A percentile compares a stretch with the other conserved stretches of the same genome.
phyloP scores from a whole-genome alignment of 2,888 invertebrate species.

The Athripsodes cinereus region DNA sequence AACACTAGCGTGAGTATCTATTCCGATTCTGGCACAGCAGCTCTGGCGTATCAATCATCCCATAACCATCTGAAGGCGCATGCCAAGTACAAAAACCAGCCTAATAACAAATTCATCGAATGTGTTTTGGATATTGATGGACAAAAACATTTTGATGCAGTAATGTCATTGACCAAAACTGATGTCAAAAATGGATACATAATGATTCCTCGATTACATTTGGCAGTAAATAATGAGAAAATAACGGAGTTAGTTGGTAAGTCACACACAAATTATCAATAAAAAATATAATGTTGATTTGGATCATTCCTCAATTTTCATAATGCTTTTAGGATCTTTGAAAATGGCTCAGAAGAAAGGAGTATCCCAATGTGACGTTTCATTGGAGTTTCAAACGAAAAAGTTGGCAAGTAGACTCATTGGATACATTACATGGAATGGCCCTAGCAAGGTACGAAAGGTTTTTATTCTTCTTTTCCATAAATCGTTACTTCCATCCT shows the following conservation, averaged over 20 bases:
- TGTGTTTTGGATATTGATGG: conserved; percentile 69
- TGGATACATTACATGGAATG: conserved; percentile 61
- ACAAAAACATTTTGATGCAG: conserved; percentile 61
- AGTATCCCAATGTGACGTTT: conserved; percentile 70
- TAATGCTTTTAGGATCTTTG: conserved; percentile 44
- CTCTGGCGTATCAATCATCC: conserved; percentile 61
- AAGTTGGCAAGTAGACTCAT: conserved; percentile 64
- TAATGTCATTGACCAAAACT: conserved; percentile 53
- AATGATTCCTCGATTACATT: conserved; percentile 63
- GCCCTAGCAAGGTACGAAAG: conserved; percentile 35
- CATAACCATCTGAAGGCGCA: conserved; percentile 61
- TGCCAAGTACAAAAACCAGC: conserved; percentile 65
- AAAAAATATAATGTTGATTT: background rate
- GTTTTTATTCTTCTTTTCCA: too few species aligned
- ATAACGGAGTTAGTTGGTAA: conserved; percentile 66
- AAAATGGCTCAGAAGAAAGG: conserved; percentile 60
- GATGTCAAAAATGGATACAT: conserved; percentile 60
- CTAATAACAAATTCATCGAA: conserved; percentile 61
- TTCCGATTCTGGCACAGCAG: conserved; percentile 41
- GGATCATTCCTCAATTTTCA: background rate
- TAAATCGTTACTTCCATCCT: too few species aligned
- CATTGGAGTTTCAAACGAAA: conserved; percentile 72
- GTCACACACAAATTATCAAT: too few species aligned
- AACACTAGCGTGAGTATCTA: conserved; percentile 40
- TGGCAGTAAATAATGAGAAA: conserved; percentile 66